phyloP scores from a whole-genome alignment of 2,888 invertebrate genomes.

The Melitaea athalia region DNA sequence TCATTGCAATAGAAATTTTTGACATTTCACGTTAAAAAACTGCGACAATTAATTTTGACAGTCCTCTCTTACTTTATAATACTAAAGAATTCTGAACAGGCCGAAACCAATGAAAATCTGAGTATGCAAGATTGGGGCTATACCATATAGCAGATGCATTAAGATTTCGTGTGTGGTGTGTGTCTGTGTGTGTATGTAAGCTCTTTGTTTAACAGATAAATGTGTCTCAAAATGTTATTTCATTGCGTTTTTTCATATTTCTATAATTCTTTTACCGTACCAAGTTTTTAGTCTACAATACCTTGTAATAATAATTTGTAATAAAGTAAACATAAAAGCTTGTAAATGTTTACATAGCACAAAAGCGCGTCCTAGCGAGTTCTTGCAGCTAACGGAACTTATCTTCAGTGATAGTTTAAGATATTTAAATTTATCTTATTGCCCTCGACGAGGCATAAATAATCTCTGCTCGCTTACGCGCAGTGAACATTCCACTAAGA shows the following conservation, averaged over 20 bases:
- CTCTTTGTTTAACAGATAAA: no score
- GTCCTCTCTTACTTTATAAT: no score
- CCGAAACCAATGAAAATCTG: no score
- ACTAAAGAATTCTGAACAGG: no score
- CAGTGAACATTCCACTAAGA: conserved; percentile 66
- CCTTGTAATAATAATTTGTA: no score
- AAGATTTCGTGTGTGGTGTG: no score
- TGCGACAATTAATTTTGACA: no score
- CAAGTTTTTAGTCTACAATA: neutral
- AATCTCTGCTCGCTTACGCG: conserved; percentile 49
- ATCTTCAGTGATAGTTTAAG: conserved; percentile 8
- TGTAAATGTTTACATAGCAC: neutral
- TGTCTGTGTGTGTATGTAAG: no score
- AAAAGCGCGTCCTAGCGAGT: neutral
- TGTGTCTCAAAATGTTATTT: neutral
- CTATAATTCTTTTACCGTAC: neutral
- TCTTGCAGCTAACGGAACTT: conserved; percentile 2
- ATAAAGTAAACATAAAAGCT: neutral
- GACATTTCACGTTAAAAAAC: no score
- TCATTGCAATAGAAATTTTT: no score
- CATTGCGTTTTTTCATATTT: neutral
- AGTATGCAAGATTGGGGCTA: no score
- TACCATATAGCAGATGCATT: no score
- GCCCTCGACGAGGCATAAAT: conserved; percentile 42
- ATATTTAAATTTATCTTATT: conserved; percentile 47